Conservation (phyloP, 2,797 vertebrate genomes). For the Clarias pachynema region DNA sequence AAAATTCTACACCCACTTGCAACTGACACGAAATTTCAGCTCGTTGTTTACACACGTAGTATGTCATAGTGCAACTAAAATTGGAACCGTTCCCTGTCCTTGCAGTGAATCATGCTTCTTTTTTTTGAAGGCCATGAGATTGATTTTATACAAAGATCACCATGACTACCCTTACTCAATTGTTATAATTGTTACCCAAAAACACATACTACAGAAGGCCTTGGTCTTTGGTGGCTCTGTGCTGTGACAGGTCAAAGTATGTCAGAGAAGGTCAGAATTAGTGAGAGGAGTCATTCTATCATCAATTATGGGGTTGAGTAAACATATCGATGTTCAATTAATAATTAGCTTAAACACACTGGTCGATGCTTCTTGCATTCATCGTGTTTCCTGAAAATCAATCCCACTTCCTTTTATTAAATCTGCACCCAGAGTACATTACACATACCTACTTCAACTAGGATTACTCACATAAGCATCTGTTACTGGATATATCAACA, state of each 20-base stretch:
- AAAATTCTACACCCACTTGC: constrained; percentile 31
- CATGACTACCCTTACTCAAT: constrained; percentile 31
- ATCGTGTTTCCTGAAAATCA: too few relatives aligned
- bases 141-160: constrained; percentile 27
- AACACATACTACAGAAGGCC: constrained; percentile 1
- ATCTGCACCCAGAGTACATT: too few relatives aligned
- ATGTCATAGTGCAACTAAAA: constrained; percentile 36
- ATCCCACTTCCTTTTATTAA: too few relatives aligned
- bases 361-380: too few relatives aligned
- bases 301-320: too few relatives aligned
- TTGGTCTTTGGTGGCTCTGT: constrained; percentile 1
- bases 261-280: background rate
- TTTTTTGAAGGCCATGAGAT: constrained; percentile 34
- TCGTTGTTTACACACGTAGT: constrained; percentile 4
- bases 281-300: too few relatives aligned
- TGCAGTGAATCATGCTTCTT: constrained; percentile 17
- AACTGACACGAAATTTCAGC: constrained; percentile 4
- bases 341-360: too few relatives aligned
- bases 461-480: too few relatives aligned
- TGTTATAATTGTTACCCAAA: constrained; percentile 13
- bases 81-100: constrained; percentile 33
- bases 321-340: too few relatives aligned
- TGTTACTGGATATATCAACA: too few relatives aligned
- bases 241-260: constrained; percentile 9
- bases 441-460: too few relatives aligned